Conservation (phyloP, 1,140 invertebrate species). For the Atta colombica region DNA sequence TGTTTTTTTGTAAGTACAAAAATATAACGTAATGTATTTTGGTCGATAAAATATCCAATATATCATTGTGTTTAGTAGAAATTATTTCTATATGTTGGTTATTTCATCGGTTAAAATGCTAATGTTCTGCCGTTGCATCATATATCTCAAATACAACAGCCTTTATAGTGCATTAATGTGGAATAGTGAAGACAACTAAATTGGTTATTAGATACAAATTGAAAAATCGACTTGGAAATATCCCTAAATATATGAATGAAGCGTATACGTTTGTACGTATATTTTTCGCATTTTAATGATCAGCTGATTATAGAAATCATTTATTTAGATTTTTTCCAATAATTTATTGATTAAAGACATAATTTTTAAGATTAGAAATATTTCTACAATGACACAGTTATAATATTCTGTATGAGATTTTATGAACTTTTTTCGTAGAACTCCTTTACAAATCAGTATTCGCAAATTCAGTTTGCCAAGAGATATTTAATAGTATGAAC, state of each 20-base stretch:
- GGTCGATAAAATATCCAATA: background rate
- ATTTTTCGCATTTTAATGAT: conserved; percentile 8
- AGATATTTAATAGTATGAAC: background rate
- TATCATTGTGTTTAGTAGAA: background rate
- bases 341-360: background rate
- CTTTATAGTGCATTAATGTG: background rate
- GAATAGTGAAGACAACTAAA: background rate
- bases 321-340: conserved; percentile 1
- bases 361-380: conserved; percentile 21
- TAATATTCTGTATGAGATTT: background rate
- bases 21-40: background rate
- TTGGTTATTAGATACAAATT: conserved; percentile 16
- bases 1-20: background rate
- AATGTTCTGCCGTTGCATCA: background rate
- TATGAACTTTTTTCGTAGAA: background rate
- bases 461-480: conserved; percentile 20
- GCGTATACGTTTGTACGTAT: background rate
- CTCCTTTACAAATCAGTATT: conserved; percentile 7
- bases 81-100: background rate
- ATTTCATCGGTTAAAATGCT: background rate
- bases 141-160: background rate
- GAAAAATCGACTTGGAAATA: background rate
- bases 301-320: conserved; percentile 16
- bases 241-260: background rate
- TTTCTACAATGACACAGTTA: conserved; percentile 3